phyloP scores from a whole-genome alignment of 2,888 invertebrate species.

The Hydroisotoma schaefferi region DNA sequence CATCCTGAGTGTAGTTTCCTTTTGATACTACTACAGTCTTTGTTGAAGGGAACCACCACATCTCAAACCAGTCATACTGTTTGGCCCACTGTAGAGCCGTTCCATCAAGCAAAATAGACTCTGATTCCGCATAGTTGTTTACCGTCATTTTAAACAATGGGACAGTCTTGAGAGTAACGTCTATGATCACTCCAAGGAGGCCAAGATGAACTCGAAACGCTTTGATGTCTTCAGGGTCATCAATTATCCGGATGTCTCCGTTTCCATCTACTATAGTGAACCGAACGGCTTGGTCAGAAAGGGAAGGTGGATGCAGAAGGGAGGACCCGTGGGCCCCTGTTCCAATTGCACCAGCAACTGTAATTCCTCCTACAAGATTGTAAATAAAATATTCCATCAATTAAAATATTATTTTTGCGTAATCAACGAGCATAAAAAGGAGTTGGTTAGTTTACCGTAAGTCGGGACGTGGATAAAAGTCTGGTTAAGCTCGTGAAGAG shows the following conservation, averaged over 20 bases:
- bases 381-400: background rate
- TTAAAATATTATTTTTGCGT: background rate
- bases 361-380: slow-evolving; percentile 10
- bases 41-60: slow-evolving; percentile 32
- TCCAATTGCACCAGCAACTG: slow-evolving; percentile 25
- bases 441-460: slow-evolving; percentile 4
- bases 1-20: slow-evolving; percentile 7
- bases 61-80: slow-evolving; percentile 16
- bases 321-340: slow-evolving; percentile 20
- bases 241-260: slow-evolving; percentile 17
- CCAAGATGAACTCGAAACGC: slow-evolving; percentile 23
- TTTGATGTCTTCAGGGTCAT: slow-evolving; percentile 6
- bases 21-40: slow-evolving; percentile 17
- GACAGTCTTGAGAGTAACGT: slow-evolving; percentile 12
- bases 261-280: slow-evolving; percentile 19
- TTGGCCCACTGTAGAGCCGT: slow-evolving; percentile 1
- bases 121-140: slow-evolving; percentile 6
- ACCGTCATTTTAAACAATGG: slow-evolving; percentile 24
- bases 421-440: no score
- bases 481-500: slow-evolving; percentile 3
- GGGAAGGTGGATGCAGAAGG: slow-evolving; percentile 2
- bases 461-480: slow-evolving; percentile 14
- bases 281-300: slow-evolving; percentile 14
- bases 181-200: slow-evolving; percentile 24
- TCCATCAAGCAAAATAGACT: slow-evolving; percentile 16